Conservation (phyloP, 2,797 vertebrate species). For the Premnoplex brunnescens region DNA sequence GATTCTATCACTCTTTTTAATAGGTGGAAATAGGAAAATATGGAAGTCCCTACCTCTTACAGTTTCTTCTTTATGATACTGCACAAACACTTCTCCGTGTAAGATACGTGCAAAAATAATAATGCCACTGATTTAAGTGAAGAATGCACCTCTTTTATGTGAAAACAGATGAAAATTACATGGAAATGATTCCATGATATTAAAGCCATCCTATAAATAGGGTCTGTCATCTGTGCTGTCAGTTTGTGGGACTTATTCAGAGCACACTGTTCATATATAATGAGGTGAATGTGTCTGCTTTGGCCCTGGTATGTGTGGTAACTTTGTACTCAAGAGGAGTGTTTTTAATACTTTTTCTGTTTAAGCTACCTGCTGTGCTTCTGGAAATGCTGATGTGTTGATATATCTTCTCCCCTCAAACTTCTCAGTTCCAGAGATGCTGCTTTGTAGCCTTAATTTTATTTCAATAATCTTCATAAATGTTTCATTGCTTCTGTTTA, state of each 20-base stretch:
- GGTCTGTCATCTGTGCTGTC: neutral
- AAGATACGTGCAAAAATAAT: neutral
- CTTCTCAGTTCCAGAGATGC: neutral
- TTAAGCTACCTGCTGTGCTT: neutral
- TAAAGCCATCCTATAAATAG: neutral
- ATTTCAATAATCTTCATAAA: neutral
- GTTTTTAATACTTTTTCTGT: neutral
- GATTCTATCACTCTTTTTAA: neutral
- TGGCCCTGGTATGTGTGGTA: neutral
- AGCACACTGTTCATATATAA: neutral
- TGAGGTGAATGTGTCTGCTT: neutral
- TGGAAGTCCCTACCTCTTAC: neutral
- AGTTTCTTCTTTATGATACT: neutral
- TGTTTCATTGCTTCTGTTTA: neutral
- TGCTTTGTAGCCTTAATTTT: neutral
- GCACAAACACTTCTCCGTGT: neutral
- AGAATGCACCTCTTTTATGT: neutral
- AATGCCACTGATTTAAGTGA: neutral
- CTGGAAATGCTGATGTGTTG: neutral
- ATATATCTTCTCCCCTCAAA: neutral
- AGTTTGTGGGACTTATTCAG: neutral
- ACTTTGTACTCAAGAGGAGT: neutral
- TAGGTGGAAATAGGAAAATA: neutral
- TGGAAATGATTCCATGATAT: neutral
- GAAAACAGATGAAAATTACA: neutral